These are phyloP conservation scores for Chlamydotis undulata DNA, from an alignment of 2,113 vertebrate genomes.

Conservation along the genomic window DNA sequence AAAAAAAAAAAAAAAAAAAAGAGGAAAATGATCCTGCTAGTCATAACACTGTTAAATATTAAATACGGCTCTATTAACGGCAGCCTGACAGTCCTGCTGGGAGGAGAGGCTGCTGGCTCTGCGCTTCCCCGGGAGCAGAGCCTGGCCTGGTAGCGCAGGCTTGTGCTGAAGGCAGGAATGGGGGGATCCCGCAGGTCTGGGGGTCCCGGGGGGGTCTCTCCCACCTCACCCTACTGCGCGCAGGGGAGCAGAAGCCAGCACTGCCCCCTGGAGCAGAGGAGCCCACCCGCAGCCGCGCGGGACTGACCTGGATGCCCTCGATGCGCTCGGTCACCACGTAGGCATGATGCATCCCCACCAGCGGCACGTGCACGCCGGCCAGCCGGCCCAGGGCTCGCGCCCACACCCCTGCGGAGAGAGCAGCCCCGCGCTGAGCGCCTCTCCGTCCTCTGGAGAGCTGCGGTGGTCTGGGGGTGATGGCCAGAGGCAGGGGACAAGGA, in stretches of 20 bases:
- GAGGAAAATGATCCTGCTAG: background rate
- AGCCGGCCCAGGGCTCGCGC: slow-evolving; percentile 85
- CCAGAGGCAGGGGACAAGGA: background rate
- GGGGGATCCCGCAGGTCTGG: rapidly evolving
- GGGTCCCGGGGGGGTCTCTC: background rate
- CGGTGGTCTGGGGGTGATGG: background rate
- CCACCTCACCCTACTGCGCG: rapidly evolving
- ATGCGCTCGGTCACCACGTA: slow-evolving; percentile 96
- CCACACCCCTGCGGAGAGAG: slow-evolving; percentile 86
- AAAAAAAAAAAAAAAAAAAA: background rate
- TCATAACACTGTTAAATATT: background rate
- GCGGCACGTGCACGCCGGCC: slow-evolving; percentile 91
- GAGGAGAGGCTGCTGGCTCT: background rate
- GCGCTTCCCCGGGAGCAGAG: background rate
- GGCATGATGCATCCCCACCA: slow-evolving; percentile 93
- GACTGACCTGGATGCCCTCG: slow-evolving; percentile 91
- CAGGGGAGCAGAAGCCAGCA: background rate
- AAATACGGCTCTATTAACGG: background rate
- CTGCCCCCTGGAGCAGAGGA: background rate
- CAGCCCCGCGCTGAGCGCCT: background rate
- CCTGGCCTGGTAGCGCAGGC: background rate
- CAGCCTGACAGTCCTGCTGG: background rate
- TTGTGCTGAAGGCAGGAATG: background rate
- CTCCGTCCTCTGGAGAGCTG: background rate
- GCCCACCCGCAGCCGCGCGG: rapidly evolving